Conservation (phyloP, 2,888 invertebrate species). For the Agrotis segetum region DNA sequence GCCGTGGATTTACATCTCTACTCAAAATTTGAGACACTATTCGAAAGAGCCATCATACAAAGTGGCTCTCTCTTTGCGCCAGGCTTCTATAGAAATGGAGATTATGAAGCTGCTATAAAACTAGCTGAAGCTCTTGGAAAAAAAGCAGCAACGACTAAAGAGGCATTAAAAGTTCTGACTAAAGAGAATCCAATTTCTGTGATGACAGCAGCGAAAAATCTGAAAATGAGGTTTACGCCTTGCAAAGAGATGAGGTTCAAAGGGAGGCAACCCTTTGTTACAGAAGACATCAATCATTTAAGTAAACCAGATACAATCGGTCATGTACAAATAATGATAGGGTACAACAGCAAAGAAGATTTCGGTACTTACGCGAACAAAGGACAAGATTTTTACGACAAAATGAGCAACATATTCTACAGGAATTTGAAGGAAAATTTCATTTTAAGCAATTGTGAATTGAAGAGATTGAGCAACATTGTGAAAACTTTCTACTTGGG, state of each 20-base stretch:
- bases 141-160: constrained; percentile 55
- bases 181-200: constrained; percentile 69
- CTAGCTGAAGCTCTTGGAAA: constrained; percentile 73
- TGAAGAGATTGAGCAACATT: constrained; percentile 59
- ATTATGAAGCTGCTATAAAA: constrained; percentile 69
- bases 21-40: constrained; percentile 71
- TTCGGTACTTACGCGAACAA: constrained; percentile 64
- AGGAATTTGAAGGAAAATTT: constrained; percentile 35
- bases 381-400: constrained; percentile 57
- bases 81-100: constrained; percentile 66
- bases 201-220: constrained; percentile 65
- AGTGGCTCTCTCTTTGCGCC: constrained; percentile 74
- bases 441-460: constrained; percentile 39
- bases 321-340: constrained; percentile 69
- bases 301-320: constrained; percentile 60
- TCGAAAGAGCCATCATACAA: constrained; percentile 75
- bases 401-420: constrained; percentile 44
- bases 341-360: constrained; percentile 75
- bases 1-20: constrained; percentile 77
- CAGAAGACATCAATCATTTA: constrained; percentile 63
- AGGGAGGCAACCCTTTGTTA: constrained; percentile 66
- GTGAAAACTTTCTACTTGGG: constrained; percentile 69
- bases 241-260: constrained; percentile 72
- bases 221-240: constrained; percentile 63
- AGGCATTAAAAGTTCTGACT: constrained; percentile 72